phyloP scores from a whole-genome alignment of 2,113 vertebrate genomes.

The Malurus alboscapulatus region DNA sequence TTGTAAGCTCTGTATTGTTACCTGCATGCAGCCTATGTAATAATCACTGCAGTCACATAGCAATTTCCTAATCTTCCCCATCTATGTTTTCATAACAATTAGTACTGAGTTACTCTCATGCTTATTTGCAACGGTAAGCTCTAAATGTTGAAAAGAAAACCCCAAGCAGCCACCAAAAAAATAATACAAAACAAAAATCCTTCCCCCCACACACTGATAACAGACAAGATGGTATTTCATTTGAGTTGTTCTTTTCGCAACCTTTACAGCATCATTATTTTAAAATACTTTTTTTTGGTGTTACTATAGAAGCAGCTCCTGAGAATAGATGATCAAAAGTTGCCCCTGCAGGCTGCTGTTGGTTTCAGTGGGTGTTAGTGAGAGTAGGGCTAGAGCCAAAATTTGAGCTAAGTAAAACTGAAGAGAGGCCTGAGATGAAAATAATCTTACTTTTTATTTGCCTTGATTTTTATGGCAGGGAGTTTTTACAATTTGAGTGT shows the following conservation, averaged over 20 bases:
- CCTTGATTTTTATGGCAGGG: neutral
- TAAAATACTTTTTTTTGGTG: neutral
- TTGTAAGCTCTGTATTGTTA: neutral
- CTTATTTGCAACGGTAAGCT: neutral
- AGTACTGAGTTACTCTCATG: neutral
- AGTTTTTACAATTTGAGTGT: neutral
- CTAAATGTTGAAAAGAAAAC: neutral
- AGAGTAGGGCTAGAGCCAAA: neutral
- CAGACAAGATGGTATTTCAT: neutral
- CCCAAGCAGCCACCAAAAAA: neutral
- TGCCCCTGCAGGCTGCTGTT: neutral
- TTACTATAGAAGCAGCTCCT: neutral
- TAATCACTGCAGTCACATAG: neutral
- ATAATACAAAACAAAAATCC: rapidly evolving
- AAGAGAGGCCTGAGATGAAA: neutral
- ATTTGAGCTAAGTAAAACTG: neutral
- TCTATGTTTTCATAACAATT: neutral
- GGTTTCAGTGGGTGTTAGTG: neutral
- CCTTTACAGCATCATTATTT: neutral
- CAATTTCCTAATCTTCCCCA: neutral
- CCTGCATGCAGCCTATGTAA: neutral
- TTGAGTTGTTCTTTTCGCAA: neutral
- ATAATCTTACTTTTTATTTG: neutral
- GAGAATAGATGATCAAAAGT: neutral
- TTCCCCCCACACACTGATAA: rapidly evolving